Percentiles rank a stretch among this genome's conserved stretches.
Conservation (phyloP, 1,140 invertebrate genomes). For the Papilio machaon region DNA sequence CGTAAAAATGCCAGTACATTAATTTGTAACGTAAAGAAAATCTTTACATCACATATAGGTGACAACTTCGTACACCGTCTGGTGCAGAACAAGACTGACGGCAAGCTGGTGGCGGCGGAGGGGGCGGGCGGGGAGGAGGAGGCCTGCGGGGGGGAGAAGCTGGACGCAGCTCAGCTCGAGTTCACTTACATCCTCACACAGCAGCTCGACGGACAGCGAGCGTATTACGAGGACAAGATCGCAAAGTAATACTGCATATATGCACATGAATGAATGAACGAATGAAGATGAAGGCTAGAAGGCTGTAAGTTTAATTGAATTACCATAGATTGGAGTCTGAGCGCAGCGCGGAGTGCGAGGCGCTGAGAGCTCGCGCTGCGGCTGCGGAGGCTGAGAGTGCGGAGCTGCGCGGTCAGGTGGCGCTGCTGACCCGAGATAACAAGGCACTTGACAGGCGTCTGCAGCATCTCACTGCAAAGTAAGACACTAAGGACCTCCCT, state of each 20-base stretch:
- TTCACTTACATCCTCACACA: constrained; percentile 98
- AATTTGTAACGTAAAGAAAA: too few relatives aligned
- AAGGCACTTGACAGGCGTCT: constrained; percentile 86
- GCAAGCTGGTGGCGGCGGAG: constrained; percentile 94
- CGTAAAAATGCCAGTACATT: too few relatives aligned
- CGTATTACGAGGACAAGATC: constrained; percentile 95
- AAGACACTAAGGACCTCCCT: constrained; percentile 38
- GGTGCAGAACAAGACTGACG: constrained; percentile 98
- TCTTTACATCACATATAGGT: constrained; percentile 64
- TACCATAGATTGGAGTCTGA: constrained; percentile 74
- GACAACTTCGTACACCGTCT: constrained; percentile 99
- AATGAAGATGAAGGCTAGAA: too few relatives aligned
- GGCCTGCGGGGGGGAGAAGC: constrained; percentile 90
- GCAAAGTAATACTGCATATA: constrained; percentile 68
- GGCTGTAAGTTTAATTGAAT: too few relatives aligned
- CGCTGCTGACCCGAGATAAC: constrained; percentile 84
- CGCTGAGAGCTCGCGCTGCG: constrained; percentile 66
- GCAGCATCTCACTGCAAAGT: constrained; percentile 83
- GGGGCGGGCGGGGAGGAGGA: constrained; percentile 85
- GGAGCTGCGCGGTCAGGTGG: constrained; percentile 82
- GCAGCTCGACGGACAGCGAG: constrained; percentile 96
- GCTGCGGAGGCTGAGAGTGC: constrained; percentile 79
- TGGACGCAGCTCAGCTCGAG: constrained; percentile 96
- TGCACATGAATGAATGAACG: too few relatives aligned
- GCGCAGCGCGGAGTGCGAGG: constrained; percentile 69